Evolutionary conservation across 2,113 vertebrate species (phyloP).

Genomic region (Himantopus leucocephalus): DNA sequence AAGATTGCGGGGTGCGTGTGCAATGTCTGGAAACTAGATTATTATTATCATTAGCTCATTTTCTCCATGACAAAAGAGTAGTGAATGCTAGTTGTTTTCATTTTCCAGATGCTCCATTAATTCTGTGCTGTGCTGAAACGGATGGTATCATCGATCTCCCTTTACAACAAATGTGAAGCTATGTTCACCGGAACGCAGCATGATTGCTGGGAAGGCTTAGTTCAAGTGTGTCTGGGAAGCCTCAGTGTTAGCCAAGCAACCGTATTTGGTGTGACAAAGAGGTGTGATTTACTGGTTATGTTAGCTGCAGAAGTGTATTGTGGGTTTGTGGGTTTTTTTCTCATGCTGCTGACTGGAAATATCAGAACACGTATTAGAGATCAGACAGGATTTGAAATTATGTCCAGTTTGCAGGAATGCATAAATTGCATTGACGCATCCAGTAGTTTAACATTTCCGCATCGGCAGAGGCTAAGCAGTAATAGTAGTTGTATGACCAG

Average conservation of each 20-base stretch:
- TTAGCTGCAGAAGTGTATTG: neutral
- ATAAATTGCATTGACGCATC: neutral
- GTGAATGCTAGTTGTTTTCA: neutral
- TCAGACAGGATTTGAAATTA: neutral
- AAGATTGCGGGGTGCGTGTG: neutral
- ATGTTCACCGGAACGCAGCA: rapidly evolving
- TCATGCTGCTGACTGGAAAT: neutral
- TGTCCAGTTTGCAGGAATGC: neutral
- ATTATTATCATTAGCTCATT: neutral
- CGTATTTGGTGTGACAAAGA: neutral
- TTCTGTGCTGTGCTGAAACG: neutral
- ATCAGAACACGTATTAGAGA: neutral
- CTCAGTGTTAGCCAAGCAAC: neutral
- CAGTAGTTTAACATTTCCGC: neutral
- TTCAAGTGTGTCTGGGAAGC: neutral
- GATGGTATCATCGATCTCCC: neutral
- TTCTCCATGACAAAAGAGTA: neutral
- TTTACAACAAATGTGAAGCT: neutral
- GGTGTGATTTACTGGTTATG: neutral
- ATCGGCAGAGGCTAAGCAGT: neutral
- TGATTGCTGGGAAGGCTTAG: neutral
- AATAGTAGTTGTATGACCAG: neutral
- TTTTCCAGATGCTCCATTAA: neutral
- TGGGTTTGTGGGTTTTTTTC: neutral
- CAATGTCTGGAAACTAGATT: neutral